Percentiles rank a stretch among this genome's conserved stretches.
These are phyloP conservation scores for Abrostola triplasia DNA, from an alignment of 2,888 invertebrate species.

Conservation along the genomic window DNA sequence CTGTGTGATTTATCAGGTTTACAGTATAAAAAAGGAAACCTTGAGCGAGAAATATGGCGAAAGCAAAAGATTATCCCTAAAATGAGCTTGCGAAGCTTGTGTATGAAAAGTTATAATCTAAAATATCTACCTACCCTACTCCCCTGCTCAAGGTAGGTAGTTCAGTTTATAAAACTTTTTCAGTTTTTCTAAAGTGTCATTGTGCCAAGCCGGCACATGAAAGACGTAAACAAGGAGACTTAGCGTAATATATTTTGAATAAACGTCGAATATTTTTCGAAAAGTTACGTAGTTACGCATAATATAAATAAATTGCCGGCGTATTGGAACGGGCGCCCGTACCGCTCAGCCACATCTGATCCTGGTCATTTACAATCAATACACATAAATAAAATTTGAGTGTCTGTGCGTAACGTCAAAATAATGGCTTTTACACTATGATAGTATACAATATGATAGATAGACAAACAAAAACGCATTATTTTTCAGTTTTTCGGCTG, in stretches of 20 bases:
- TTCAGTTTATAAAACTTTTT: constrained; percentile 63
- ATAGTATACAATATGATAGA: no score
- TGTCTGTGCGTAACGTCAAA: no score
- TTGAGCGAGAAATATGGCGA: constrained; percentile 22
- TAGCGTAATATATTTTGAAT: constrained; percentile 57
- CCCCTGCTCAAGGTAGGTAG: constrained; percentile 47
- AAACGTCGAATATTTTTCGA: constrained; percentile 52
- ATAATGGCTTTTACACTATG: no score
- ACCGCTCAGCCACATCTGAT: constrained; percentile 17
- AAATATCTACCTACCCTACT: constrained; percentile 41
- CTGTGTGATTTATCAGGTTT: constrained; percentile 39
- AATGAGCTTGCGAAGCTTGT: constrained; percentile 48
- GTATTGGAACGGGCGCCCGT: constrained; percentile 26
- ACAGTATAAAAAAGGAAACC: constrained; percentile 38
- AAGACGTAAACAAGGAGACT: constrained; percentile 56
- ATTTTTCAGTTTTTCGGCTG: no score
- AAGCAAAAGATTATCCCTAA: constrained; percentile 25
- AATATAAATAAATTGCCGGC: constrained; percentile 47
- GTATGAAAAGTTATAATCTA: constrained; percentile 60
- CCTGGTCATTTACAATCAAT: constrained; percentile 7
- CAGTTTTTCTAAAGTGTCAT: constrained; percentile 65
- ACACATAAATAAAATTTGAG: no score
- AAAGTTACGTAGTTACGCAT: constrained; percentile 48
- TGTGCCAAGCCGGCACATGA: constrained; percentile 64
- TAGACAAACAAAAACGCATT: no score